Percentiles rank a stretch among this genome's conserved stretches.
Evolutionary conservation across 2,888 invertebrate species (phyloP).

Genomic region (Epistrophe eligans): DNA sequence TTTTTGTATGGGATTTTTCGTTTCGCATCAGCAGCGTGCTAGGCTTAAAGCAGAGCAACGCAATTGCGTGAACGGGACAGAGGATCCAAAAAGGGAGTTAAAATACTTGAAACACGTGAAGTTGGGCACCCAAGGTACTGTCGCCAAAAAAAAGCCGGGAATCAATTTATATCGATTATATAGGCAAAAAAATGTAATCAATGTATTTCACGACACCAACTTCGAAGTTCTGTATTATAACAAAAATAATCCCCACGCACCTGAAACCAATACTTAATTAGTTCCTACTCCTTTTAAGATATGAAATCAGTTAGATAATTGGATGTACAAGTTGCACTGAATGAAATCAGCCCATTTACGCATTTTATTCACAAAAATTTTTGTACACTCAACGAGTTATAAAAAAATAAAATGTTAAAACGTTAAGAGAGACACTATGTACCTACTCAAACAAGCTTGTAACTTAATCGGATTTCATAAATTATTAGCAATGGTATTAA

Average conservation of each 20-base stretch:
- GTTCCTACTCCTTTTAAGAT: not conserved
- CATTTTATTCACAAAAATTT: not conserved
- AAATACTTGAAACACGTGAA: too few species aligned
- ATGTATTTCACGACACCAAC: too few species aligned
- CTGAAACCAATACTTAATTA: not conserved
- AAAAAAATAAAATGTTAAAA: slow-evolving; percentile 8
- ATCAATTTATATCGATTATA: too few species aligned
- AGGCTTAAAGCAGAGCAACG: too few species aligned
- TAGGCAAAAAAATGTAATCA: too few species aligned
- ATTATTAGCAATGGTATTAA: slow-evolving; percentile 11
- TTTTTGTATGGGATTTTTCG: too few species aligned
- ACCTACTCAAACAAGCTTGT: slow-evolving; percentile 28
- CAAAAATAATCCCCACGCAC: not conserved
- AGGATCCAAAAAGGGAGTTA: too few species aligned
- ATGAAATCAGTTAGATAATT: not conserved
- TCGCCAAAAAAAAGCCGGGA: too few species aligned
- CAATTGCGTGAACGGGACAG: too few species aligned
- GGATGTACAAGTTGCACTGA: not conserved
- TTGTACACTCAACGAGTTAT: not conserved
- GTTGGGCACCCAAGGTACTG: too few species aligned
- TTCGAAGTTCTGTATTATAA: not conserved
- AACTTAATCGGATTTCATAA: slow-evolving; percentile 41
- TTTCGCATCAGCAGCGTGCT: too few species aligned
- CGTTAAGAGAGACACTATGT: slow-evolving; percentile 5
- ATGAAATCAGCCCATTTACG: not conserved